A percentile compares a stretch with the other conserved stretches of the same genome.
Evolutionary conservation across 2,888 invertebrate genomes (phyloP).

Genomic region (Lasioglossum vierecki): DNA sequence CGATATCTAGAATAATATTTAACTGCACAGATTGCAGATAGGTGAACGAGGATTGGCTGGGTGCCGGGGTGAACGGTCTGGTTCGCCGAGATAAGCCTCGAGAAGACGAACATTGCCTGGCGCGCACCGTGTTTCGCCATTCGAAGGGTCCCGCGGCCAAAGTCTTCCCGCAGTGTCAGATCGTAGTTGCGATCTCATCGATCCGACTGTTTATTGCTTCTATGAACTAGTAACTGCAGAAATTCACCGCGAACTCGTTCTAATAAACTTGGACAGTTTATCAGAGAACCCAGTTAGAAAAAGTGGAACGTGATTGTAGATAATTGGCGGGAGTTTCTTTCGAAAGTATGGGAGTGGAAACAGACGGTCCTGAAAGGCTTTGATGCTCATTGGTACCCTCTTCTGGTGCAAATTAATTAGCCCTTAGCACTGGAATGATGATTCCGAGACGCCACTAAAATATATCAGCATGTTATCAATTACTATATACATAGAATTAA

Average conservation of each 20-base stretch:
- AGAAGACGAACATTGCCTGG: background rate
- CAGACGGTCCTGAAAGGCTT: background rate
- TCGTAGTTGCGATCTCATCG: slow-evolving; percentile 10
- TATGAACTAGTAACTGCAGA: background rate
- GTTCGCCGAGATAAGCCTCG: background rate
- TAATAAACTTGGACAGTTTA: background rate
- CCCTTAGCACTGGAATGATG: too few relatives aligned
- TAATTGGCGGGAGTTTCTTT: background rate
- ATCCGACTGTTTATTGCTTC: slow-evolving; percentile 3
- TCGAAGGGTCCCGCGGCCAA: background rate
- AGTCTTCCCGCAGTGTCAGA: slow-evolving; percentile 1
- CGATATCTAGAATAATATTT: slow-evolving; percentile 8
- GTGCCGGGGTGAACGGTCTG: slow-evolving; percentile 12
- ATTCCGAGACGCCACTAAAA: too few relatives aligned
- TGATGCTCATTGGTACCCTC: background rate
- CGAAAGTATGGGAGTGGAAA: background rate
- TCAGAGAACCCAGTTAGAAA: background rate
- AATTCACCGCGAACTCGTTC: background rate
- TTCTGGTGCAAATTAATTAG: background rate
- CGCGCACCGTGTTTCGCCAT: background rate
- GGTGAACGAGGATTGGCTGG: background rate
- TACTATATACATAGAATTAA: too few relatives aligned
- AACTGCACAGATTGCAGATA: slow-evolving; percentile 4
- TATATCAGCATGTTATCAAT: too few relatives aligned
- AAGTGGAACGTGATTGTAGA: background rate